Evolutionary conservation across 2,888 invertebrate genomes (phyloP), one percentile per base, ranked within the genome.

Genomic region (Spodoptera littoralis): DNA sequence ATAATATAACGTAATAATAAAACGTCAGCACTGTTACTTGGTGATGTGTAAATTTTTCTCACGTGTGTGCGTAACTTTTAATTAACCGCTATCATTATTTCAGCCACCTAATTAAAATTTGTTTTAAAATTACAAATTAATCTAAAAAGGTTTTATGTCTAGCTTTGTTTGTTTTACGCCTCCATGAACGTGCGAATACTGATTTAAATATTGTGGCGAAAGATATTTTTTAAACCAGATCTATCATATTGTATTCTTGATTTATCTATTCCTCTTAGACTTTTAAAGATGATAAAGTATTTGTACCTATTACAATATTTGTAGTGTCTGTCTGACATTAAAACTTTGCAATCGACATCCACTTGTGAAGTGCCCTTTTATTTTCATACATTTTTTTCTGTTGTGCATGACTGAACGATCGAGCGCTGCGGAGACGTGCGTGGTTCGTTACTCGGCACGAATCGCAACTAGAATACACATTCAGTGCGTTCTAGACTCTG

Each of bases 401-500:
- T 47, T 49, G 48, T 64, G 70, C 57, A 72, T 67, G 60, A 63
- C 57, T 62, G 65, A 69, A 65, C 66, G 62, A 68, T 54, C 36
- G 63, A 54, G 64, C 60, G 50, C 50, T 48, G 44, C 44, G 60
- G 76, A 73, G 76, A 71, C 58, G 49, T 81, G 82, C 82, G 86
- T 84, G 89, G 88, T 90, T 92, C 89, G 90, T 90, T 92, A 91
- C 86, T 71, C 82, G 84, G 75, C 76, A 74, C 76, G 76, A 81
- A 73, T 79, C 81, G 77, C 80, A 79, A 81, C 74, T 65, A 59
- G 81, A 83, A 84, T 83, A 84, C 73, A 76, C 74, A 77, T 64
- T 65, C 69, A 77, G 60, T 76, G 76, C 77, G 73, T 65, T 50
- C 60, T 47, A 56, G 59, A 44, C 63, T 24, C 42, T 53, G 70